phyloP scores from a whole-genome alignment of 1,140 invertebrate species.

The Eciton burchellii region DNA sequence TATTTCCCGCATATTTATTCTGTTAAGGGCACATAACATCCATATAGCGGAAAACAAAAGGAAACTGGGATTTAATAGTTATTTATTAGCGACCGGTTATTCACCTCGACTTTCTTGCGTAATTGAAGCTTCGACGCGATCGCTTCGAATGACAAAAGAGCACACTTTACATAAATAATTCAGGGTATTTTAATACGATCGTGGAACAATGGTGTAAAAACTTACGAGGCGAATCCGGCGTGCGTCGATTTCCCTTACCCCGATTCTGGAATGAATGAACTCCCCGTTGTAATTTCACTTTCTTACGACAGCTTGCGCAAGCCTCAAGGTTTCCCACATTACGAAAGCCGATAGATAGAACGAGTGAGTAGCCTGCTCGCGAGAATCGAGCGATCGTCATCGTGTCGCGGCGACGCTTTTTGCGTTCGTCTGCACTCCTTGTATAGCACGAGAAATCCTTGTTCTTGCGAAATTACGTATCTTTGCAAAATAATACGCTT shows the following conservation, averaged over 20 bases:
- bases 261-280: constrained; percentile 83
- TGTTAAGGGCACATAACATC: not conserved
- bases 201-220: not conserved
- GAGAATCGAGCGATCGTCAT: constrained; percentile 24
- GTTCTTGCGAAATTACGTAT: constrained; percentile 11
- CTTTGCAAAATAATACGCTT: constrained; percentile 4
- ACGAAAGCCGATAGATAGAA: constrained; percentile 82
- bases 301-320: constrained; percentile 83
- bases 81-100: not conserved
- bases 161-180: not conserved
- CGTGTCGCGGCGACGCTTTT: constrained; percentile 41
- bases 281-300: constrained; percentile 84
- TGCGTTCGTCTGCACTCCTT: constrained; percentile 37
- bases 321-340: constrained; percentile 84
- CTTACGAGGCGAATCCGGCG: constrained; percentile 7
- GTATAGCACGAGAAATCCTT: constrained; percentile 3
- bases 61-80: not conserved
- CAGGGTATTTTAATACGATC: not conserved
- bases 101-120: not conserved
- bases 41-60: not conserved
- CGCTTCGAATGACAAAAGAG: too few relatives aligned
- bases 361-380: constrained; percentile 57
- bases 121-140: too few relatives aligned
- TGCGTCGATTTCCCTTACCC: constrained; percentile 31
- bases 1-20: not conserved